phyloP scores from a whole-genome alignment of 2,113 vertebrate species.

The Aphyosemion australe region DNA sequence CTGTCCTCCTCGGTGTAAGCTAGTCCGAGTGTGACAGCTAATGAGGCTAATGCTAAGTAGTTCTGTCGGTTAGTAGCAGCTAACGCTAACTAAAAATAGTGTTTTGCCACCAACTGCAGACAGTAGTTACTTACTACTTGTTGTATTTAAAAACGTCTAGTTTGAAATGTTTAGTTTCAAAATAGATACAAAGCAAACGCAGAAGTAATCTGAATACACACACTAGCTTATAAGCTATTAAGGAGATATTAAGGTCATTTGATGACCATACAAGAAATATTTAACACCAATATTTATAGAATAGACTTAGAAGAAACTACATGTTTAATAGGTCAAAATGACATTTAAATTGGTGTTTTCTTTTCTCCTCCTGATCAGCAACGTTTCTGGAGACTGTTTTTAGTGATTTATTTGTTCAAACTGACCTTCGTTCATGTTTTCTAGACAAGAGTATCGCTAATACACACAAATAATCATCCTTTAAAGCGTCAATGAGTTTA shows the following conservation, averaged over 20 bases:
- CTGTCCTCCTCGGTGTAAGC: neutral
- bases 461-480: too few relatives aligned
- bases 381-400: too few relatives aligned
- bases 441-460: neutral
- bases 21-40: conserved; percentile 12
- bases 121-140: neutral
- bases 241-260: too few relatives aligned
- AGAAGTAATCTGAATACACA: neutral
- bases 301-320: too few relatives aligned
- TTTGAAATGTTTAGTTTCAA: neutral
- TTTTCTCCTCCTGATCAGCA: too few relatives aligned
- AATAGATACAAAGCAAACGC: neutral
- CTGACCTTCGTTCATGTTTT: neutral
- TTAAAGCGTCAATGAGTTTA: too few relatives aligned
- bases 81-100: conserved; percentile 10
- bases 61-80: neutral
- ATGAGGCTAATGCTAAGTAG: conserved; percentile 33
- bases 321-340: too few relatives aligned
- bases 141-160: too few relatives aligned
- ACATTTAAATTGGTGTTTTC: too few relatives aligned
- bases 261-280: too few relatives aligned
- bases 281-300: too few relatives aligned
- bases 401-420: neutral
- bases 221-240: neutral
- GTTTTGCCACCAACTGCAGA: too few relatives aligned